These are phyloP conservation scores for Drosophila seguyi DNA, from an alignment of 1,140 invertebrate genomes.

Conservation along the genomic window DNA sequence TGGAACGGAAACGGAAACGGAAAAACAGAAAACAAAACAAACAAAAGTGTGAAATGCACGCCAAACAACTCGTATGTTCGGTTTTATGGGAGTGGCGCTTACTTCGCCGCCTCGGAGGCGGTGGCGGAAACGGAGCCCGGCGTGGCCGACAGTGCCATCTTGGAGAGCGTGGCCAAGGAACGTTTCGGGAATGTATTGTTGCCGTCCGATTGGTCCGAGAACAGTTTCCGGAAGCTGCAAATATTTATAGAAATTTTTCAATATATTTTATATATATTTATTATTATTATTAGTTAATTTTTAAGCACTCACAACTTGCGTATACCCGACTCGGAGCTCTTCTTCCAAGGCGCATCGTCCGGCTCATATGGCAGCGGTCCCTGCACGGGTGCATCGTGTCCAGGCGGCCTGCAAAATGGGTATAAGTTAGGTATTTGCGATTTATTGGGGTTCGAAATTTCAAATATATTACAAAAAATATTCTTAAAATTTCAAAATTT, in stretches of 20 bases:
- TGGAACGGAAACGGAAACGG: slow-evolving; percentile 22
- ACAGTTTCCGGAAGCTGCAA: slow-evolving; percentile 89
- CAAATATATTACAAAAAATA: too few species aligned
- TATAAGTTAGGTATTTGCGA: too few species aligned
- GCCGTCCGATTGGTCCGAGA: slow-evolving; percentile 89
- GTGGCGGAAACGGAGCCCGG: slow-evolving; percentile 65
- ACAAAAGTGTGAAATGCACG: slow-evolving; percentile 50
- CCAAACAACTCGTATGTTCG: slow-evolving; percentile 38
- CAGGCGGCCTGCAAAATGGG: slow-evolving; percentile 66
- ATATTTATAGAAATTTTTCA: background rate
- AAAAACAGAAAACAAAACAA: slow-evolving; percentile 47
- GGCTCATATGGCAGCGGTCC: slow-evolving; percentile 98
- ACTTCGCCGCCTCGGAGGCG: slow-evolving; percentile 67
- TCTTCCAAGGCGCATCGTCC: slow-evolving; percentile 97
- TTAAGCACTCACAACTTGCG: slow-evolving; percentile 94
- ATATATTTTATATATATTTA: background rate
- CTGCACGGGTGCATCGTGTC: slow-evolving; percentile 94
- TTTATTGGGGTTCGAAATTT: too few species aligned
- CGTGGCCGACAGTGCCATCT: slow-evolving; percentile 88
- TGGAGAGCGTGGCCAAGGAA: slow-evolving; percentile 90
- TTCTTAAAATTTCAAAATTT: too few species aligned
- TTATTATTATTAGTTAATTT: too few species aligned
- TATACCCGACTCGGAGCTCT: slow-evolving; percentile 93
- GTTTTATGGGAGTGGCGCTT: slow-evolving; percentile 59
- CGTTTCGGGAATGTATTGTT: slow-evolving; percentile 89